Evolutionary conservation across 2,888 invertebrate species (phyloP).

Genomic region (Campoplex capitator): DNA sequence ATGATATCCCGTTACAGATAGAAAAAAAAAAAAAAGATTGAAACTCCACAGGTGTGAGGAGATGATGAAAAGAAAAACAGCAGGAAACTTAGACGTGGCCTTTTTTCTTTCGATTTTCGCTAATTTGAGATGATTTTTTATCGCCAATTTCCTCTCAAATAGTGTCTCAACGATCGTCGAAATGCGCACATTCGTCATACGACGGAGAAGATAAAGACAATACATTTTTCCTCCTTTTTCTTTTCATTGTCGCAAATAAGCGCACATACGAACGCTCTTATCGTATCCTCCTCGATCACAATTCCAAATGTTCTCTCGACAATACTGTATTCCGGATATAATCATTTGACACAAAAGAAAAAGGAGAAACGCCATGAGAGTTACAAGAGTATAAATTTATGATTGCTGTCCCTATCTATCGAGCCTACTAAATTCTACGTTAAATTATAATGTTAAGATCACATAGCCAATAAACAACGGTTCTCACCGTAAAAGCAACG

Average conservation of each 20-base stretch:
- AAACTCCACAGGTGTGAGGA: conserved; percentile 52
- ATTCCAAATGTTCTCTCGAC: conserved; percentile 12
- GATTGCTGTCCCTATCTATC: conserved; percentile 57
- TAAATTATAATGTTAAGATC: conserved; percentile 64
- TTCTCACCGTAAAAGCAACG: conserved; percentile 30
- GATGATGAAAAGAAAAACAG: conserved; percentile 44
- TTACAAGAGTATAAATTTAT: conserved; percentile 60
- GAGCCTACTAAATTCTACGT: conserved; percentile 49
- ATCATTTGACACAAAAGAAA: conserved; percentile 39
- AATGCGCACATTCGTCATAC: background rate
- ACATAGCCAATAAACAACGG: conserved; percentile 65
- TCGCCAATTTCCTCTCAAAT: background rate
- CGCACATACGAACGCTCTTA: background rate
- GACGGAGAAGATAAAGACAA: background rate
- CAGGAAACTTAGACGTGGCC: conserved; percentile 24
- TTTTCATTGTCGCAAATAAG: conserved; percentile 12
- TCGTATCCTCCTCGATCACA: conserved; percentile 5
- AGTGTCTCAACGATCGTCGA: background rate
- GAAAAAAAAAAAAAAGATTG: conserved; percentile 52
- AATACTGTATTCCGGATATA: conserved; percentile 58
- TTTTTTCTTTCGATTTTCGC: conserved; percentile 2
- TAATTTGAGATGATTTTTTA: conserved; percentile 4
- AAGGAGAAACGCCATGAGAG: conserved; percentile 40
- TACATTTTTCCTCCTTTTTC: conserved; percentile 4
- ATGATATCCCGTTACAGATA: conserved; percentile 65